Base-by-base conservation (phyloP, 2,797 vertebrate genomes). In the Paedocypris micromegethes region DNA sequence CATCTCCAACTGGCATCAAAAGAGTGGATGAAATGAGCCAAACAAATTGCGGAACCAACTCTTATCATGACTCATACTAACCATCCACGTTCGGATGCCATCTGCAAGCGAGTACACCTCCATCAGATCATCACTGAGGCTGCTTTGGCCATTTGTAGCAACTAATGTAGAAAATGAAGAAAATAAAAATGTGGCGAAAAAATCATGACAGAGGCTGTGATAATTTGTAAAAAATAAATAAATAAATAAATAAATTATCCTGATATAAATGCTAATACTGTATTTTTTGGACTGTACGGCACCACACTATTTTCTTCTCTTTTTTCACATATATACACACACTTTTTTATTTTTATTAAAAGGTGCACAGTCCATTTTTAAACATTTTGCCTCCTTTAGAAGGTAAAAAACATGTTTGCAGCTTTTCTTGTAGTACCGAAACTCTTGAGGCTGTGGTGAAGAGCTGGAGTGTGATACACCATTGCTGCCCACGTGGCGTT, bases 21-120 rank as follows among this genome's bases (percentile, higher is more conserved):
- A 0, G 1, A n/a, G 2, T 40, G 5, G 53, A 4, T 6, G 51
- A 38, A 43, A 61, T 44, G 5, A 3, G 23, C 23, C 23, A 5
- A 46, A 8, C 40, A 5, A 8, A 47, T 42, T 2, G 9, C 6
- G 23, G 4, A 6, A 52, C 5, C 3, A 56, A 45, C 4, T 23
- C 23, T 23, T 49, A 59, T 42, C 3, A 55, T 38, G 6, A 52
- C 5, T 5, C n/a, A 49, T n/a, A 77, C 93, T 92, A 86, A 98
- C 97, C 94, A 98, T 99, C 97, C 97, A 99, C 54, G 94, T 95
- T 85, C 93, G 91, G 86, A 99, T 95, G 70, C 93, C 86, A 82
- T 99, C 95, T 9, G 96, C 94, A 75, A 98, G 80, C 8, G 87
- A 76, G 80, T 94, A 97, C 1, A 94, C 92, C 79, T 98, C 93